Base-by-base conservation (phyloP, 1,140 invertebrate species). In the Holcopasites calliopsidis region DNA sequence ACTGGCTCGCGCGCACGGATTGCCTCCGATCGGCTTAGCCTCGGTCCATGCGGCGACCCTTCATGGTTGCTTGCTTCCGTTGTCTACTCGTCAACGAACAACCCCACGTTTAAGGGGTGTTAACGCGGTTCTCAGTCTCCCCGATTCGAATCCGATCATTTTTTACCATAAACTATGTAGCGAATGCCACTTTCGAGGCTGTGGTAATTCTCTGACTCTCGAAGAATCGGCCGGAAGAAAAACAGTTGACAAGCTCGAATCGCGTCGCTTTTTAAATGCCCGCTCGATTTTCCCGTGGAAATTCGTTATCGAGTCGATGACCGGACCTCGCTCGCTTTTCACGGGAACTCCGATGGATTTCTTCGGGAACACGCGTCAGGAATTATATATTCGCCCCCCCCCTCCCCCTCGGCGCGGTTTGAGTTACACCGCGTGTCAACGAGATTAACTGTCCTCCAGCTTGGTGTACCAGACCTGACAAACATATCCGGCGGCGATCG, bases 31-130 rank as follows among this genome's bases (percentile, higher is more conserved):
- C 80, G 85, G 88, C 86, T 89, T 86, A 82, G 82, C 75, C 73
- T 80, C 77, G 80, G 86, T 84, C 87, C 85, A 75, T 87, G 89
- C 40, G 88, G 88, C 85, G 87, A 90, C 89, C 89, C 88, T 90
- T 90, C 88, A 91, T 85, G 88, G 86, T 90, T 90, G 73, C 89
- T 89, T 86, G 88, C 66, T 81, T 89, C 88, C 85, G 87, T 91
- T 91, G 89, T 91, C 90, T 91, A 87, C 89, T 90, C 88, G 89
- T 90, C 90, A 90, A 88, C 87, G 85, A 86, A 77, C 85, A 7
- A 77, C 83, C 87, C 83, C 82, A 85, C 73, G 80, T 74, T 73
- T 79, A 76, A 58, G 76, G 85, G 79, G 84, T 89, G 88, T 90
- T 82, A 80, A 88, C 85, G 86, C 82, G 90, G 90, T 91, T 90